Percentiles rank a stretch among this genome's conserved stretches.
Conservation (phyloP, 2,113 vertebrate species). For the Oenanthe oenanthe region DNA sequence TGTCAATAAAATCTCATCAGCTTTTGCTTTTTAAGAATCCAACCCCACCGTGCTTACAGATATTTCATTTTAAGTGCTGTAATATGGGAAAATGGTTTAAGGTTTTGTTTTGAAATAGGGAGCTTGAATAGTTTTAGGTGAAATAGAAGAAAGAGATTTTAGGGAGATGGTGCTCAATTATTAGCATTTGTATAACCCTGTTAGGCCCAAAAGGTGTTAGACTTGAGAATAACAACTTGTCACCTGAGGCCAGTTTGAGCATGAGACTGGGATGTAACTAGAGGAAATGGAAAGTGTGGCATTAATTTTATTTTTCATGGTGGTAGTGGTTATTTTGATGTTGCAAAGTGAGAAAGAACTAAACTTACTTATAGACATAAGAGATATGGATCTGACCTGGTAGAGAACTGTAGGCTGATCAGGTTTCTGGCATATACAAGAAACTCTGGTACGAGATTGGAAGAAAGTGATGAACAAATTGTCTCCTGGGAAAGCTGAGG, state of each 20-base stretch:
- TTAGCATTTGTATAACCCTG: background rate
- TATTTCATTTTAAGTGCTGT: background rate
- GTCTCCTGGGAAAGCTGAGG: conserved; percentile 1
- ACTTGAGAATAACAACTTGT: background rate
- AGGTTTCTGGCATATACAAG: background rate
- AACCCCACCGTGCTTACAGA: background rate
- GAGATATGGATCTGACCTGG: background rate
- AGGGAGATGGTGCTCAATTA: background rate
- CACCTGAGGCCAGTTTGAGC: background rate
- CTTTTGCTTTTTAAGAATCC: background rate
- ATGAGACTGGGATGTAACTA: background rate
- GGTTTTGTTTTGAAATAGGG: background rate
- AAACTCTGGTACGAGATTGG: background rate
- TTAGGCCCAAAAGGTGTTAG: background rate
- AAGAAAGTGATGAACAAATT: conserved; percentile 21
- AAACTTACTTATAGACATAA: background rate
- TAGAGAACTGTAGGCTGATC: background rate
- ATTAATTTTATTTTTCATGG: background rate
- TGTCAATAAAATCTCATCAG: background rate
- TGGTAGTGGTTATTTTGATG: background rate
- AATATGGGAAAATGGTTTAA: background rate
- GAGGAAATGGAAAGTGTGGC: background rate
- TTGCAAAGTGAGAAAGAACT: background rate
- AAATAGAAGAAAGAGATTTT: background rate
- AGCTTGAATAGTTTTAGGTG: background rate